Conservation (phyloP, 2,113 vertebrate species). For the Tylochromis polylepis region DNA sequence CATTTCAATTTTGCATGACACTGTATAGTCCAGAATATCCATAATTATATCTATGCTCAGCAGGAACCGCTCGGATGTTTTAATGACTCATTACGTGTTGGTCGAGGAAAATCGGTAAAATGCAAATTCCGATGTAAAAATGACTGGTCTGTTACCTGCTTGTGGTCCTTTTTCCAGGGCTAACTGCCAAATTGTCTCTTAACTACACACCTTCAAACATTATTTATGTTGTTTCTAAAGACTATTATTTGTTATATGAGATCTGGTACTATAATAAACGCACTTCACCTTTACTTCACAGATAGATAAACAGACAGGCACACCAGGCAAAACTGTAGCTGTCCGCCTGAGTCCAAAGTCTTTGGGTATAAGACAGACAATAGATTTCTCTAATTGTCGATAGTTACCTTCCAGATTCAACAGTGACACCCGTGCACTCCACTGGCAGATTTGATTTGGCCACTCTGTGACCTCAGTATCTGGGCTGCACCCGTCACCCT, state of each 20-base stretch:
- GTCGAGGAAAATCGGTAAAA: background rate
- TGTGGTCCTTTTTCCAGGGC: background rate
- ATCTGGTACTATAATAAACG: rapidly evolving
- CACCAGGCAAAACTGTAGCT: background rate
- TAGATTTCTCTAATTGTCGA: background rate
- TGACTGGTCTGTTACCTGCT: background rate
- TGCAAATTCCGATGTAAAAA: background rate
- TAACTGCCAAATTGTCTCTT: background rate
- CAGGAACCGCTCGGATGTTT: background rate
- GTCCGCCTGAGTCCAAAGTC: background rate
- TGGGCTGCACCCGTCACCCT: background rate
- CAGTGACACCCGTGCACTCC: background rate
- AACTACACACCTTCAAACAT: background rate
- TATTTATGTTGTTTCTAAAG: background rate
- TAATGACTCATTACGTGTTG: slow-evolving; percentile 14
- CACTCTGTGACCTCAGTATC: slow-evolving; percentile 5
- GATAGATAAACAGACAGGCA: background rate
- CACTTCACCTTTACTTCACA: background rate
- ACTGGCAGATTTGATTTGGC: background rate
- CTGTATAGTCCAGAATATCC: background rate
- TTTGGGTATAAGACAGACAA: background rate
- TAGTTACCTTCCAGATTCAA: background rate
- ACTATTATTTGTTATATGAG: background rate
- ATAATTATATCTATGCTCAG: slow-evolving; percentile 7
- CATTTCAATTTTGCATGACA: background rate